Percentiles rank a stretch among this genome's conserved stretches.
Evolutionary conservation across 2,113 vertebrate genomes (phyloP).

Genomic region (Elgaria multicarinata): DNA sequence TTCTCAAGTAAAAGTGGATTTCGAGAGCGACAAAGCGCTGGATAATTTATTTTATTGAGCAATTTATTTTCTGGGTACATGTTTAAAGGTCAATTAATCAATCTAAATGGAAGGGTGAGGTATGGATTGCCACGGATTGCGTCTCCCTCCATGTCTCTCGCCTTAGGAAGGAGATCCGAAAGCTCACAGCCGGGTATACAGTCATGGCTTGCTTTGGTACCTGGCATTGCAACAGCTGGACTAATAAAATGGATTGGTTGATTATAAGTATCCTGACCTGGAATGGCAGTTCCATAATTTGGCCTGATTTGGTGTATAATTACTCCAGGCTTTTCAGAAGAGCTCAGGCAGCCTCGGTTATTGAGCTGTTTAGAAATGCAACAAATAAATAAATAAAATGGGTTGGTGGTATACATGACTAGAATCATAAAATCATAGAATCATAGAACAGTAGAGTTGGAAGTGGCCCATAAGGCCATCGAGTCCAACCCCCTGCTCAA

Average conservation of each 20-base stretch:
- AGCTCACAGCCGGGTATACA: rapidly evolving
- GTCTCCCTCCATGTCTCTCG: slow-evolving; percentile 21
- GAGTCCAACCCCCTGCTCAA: too few relatives aligned
- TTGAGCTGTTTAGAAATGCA: too few relatives aligned
- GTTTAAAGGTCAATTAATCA: slow-evolving; percentile 80
- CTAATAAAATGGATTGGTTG: rapidly evolving
- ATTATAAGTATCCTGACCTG: not conserved
- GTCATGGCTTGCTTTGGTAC: not conserved
- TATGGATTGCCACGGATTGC: not conserved
- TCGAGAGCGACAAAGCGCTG: slow-evolving; percentile 55
- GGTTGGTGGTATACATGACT: too few relatives aligned
- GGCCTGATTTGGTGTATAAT: not conserved
- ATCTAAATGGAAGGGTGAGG: slow-evolving; percentile 65
- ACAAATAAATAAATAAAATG: too few relatives aligned
- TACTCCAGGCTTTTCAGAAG: not conserved
- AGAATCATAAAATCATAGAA: too few relatives aligned
- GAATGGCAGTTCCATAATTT: not conserved
- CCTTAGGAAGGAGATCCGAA: not conserved
- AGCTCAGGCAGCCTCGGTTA: not conserved
- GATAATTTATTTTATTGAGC: slow-evolving; percentile 79
- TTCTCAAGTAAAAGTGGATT: slow-evolving; percentile 68
- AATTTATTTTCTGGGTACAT: slow-evolving; percentile 78
- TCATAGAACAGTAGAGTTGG: too few relatives aligned
- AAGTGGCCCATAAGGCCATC: too few relatives aligned
- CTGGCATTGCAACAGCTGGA: not conserved